Base-by-base conservation (phyloP, 2,888 invertebrate species). In the Glaucopsyche alexis region DNA sequence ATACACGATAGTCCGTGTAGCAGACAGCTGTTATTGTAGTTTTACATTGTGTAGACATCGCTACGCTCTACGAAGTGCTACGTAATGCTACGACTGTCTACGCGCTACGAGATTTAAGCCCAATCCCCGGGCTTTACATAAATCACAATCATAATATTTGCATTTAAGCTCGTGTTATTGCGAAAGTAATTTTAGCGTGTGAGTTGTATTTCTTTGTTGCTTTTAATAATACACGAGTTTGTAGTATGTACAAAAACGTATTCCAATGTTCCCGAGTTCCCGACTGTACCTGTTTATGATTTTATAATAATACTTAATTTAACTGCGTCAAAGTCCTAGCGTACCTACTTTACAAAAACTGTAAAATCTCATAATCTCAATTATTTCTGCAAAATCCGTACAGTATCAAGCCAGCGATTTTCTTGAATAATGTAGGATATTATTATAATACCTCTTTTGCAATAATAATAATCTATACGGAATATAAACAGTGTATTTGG, bases 91-190 rank as follows among this genome's bases (percentile, higher is more conserved):
- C 42, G 40, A 42, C 66, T 66, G 60, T 60, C 42, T 66, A 66
- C 66, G 66, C 42, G 40, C 66, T 66, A 66, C 66, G 42, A 66
- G 40, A 42, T 66, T 66, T 66, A 42, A 66, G 16, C 40, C 42
- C 14, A 40, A 40, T 40, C 42, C 8, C 42, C 7, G 66, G 14
- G 66, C 66, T 66, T 66, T 66, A 66, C n/a, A 66, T 42, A 40
- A 42, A 66, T 66, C 66, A 40, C 16, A 16, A 66, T 66, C 42
- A 42, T 42, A 42, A 42, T 42, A 42, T 66, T 66, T 66, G 40
- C 66, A 66, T 66, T 66, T 60, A 60, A 38, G 29, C 60, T 13
- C 42, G 66, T 42, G 66, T 40, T 66, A 66, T 66, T 66, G 40
- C 66, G 42, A 42, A 66, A 42, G 42, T 60, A 60, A 60, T 60